Conservation (phyloP, 1,140 invertebrate genomes). For the Andrena cerasifolii region DNA sequence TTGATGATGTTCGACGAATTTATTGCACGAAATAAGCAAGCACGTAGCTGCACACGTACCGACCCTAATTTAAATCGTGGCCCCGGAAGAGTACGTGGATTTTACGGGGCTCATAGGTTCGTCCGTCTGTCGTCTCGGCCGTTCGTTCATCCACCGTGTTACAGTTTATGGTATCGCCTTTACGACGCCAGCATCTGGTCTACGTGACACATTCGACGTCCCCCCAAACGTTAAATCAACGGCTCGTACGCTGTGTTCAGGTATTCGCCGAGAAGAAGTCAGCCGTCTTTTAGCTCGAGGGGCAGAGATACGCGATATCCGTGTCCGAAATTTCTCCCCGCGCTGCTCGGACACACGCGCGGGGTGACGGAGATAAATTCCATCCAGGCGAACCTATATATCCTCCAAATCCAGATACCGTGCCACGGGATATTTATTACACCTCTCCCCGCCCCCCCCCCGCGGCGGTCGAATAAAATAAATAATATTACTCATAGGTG, state of each 20-base stretch:
- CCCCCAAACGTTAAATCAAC: conserved; percentile 48
- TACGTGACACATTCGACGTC: conserved; percentile 41
- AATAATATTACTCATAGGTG: conserved; percentile 1
- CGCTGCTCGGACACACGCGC: neutral
- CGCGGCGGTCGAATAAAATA: conserved; percentile 11
- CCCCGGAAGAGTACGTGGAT: conserved; percentile 28
- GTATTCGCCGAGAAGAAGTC: conserved; percentile 1
- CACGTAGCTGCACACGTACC: neutral
- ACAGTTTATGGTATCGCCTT: conserved; percentile 61
- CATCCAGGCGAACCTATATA: neutral
- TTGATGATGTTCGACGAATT: no score
- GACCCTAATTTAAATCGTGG: conserved; percentile 42
- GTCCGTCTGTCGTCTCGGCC: conserved; percentile 25
- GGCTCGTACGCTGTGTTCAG: conserved; percentile 20
- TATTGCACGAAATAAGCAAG: no score
- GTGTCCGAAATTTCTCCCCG: conserved; percentile 17
- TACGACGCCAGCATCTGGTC: conserved; percentile 51
- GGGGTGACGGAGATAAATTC: conserved; percentile 17
- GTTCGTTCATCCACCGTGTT: conserved; percentile 27
- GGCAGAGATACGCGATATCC: neutral
- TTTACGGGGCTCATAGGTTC: conserved; percentile 51
- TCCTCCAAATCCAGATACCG: neutral
- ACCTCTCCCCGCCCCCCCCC: neutral
- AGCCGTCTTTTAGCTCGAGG: conserved; percentile 1
- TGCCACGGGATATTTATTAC: neutral